These are phyloP conservation scores for Matsumyia berberina DNA, from an alignment of 2,888 invertebrate species.

Conservation along the genomic window DNA sequence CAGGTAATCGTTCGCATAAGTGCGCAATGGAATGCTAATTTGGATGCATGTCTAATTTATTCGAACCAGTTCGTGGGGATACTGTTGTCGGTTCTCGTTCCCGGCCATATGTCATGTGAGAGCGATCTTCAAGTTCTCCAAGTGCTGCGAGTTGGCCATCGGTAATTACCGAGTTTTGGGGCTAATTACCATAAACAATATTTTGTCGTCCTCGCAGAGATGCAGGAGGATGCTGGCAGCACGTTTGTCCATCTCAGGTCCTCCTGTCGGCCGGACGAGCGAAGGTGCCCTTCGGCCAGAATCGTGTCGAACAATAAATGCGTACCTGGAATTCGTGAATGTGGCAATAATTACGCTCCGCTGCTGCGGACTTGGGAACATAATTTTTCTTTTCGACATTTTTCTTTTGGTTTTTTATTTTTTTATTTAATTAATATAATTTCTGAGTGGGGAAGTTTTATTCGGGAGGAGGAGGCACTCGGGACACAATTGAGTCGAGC, in stretches of 20 bases:
- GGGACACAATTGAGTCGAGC: slow-evolving; percentile 23
- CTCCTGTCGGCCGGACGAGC: slow-evolving; percentile 4
- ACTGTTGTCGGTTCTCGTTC: background rate
- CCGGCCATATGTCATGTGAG: slow-evolving; percentile 59
- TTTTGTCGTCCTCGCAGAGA: slow-evolving; percentile 64
- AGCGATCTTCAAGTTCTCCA: slow-evolving; percentile 42
- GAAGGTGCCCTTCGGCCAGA: slow-evolving; percentile 65
- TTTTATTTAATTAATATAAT: slow-evolving; percentile 76
- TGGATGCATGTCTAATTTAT: slow-evolving; percentile 72
- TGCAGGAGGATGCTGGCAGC: slow-evolving; percentile 16
- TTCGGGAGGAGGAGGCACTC: slow-evolving; percentile 32
- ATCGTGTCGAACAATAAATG: slow-evolving; percentile 75
- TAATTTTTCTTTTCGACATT: slow-evolving; percentile 60
- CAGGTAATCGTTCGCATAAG: slow-evolving; percentile 65
- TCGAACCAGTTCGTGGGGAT: slow-evolving; percentile 55
- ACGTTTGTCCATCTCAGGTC: slow-evolving; percentile 26
- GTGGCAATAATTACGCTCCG: slow-evolving; percentile 71
- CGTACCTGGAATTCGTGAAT: slow-evolving; percentile 76
- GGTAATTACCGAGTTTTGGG: slow-evolving; percentile 76
- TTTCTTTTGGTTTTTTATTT: slow-evolving; percentile 25
- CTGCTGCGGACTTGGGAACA: slow-evolving; percentile 60
- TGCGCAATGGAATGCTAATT: slow-evolving; percentile 73
- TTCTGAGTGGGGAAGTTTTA: slow-evolving; percentile 55
- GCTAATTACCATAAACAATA: slow-evolving; percentile 76
- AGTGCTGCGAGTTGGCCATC: slow-evolving; percentile 45